Base-by-base conservation (phyloP, 2,888 invertebrate genomes). In the Andricus quercusramuli region DNA sequence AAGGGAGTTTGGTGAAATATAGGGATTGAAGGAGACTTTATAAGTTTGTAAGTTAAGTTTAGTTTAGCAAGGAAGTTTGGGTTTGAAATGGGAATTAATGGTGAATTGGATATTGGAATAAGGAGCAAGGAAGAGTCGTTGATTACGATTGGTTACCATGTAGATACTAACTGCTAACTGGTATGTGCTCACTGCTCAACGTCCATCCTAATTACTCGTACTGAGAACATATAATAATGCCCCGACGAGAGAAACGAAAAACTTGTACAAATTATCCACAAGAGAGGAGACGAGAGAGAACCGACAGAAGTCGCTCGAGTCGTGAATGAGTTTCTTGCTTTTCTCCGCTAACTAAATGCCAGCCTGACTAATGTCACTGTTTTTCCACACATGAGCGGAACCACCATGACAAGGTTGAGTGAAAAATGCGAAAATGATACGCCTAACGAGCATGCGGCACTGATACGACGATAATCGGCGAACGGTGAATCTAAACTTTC, bases 121-220 rank as follows among this genome's bases (percentile, higher is more conserved):
- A 20, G 32, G 41, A 25, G 44, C 3, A 47, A 68, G 44, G 68
- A 44, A 44, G 22, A 68, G 17, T 41, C 22, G 22, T 66, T 66
- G 66, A 68, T 68, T 68, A 68, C 44, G 25, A 68, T 68, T 68
- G 29, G 47, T 68, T 41, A 68, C 22, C n/a, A 41, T 68, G 44
- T 47, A 44, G 25, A 37, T 37, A 37, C 8, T 37, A 22, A 25
- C 44, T 68, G 17, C 47, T 47, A 68, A 68, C 47, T 44, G 68
- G 29, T 70, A 51, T 51, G 51, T 70, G 25, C 20, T 70, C 51
- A 51, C 70, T 47, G 70, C 25, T 79, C 81, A 78, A 83, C 84
- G 87, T 84, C 80, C 85, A 85, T 80, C 85, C 86, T 89, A 88
- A 89, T 89, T 89, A 89, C 86, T 85, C 74, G 85, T 89, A 88